Percentiles rank a stretch among this genome's conserved stretches.
Conservation (phyloP, 2,797 vertebrate species). For the Psittacula derbiana region DNA sequence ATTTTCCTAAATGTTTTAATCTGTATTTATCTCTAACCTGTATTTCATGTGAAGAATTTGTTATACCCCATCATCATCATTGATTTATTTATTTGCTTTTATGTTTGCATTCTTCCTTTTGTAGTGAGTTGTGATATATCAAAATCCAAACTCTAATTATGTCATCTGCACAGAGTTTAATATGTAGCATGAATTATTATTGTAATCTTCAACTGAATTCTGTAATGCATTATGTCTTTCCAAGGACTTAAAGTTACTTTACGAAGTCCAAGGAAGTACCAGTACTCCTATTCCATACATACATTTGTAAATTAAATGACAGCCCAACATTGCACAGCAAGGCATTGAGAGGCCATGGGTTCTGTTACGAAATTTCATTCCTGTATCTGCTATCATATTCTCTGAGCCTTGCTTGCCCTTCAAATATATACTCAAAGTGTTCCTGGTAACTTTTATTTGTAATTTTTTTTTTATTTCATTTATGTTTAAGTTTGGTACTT, state of each 20-base stretch:
- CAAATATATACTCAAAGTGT: background rate
- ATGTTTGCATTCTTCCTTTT: background rate
- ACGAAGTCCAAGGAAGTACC: background rate
- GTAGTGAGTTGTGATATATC: background rate
- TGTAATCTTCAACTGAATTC: background rate
- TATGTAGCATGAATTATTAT: background rate
- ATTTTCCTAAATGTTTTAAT: background rate
- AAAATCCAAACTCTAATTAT: background rate
- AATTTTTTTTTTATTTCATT: background rate
- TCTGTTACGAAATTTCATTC: background rate
- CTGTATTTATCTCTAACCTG: slow-evolving; percentile 7
- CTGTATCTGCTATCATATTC: background rate
- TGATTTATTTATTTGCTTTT: background rate
- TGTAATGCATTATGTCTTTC: background rate
- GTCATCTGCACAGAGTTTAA: background rate
- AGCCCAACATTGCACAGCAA: background rate
- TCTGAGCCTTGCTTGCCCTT: background rate
- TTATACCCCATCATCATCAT: background rate
- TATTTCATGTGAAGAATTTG: slow-evolving; percentile 10
- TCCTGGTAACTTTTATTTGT: background rate
- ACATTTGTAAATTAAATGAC: background rate
- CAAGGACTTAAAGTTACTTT: background rate
- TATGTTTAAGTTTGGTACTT: slow-evolving; percentile 2
- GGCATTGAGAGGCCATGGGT: background rate
- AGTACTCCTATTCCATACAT: background rate